Evolutionary conservation across 35 echinoderm and acorn worm species (phyloP), one percentile per base, ranked within the genome.

Genomic region (Acanthaster planci): DNA sequence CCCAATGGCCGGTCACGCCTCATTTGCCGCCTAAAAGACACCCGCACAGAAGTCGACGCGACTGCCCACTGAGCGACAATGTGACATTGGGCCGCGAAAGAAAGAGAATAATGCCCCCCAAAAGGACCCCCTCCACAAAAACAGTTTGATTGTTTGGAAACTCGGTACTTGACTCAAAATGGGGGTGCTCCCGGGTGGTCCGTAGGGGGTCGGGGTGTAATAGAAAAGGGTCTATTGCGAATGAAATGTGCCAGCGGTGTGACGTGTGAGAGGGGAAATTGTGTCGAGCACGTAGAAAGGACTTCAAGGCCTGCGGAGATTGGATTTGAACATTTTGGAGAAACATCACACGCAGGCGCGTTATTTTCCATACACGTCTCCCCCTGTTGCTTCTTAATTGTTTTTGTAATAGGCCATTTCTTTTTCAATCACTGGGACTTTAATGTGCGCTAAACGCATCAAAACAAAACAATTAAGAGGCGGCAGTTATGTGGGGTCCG

Each of bases 401-500:
- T 72, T 72, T 72, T 72, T 34, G 26, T 72, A 7, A 31, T 31
- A 10, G 64, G 64, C 34, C 64, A 31, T 1, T 23, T 72, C 10
- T 59, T 67, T 72, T 72, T 26, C 23, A 72, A 72, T 30, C 64
- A 34, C n/a, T 72, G 22, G n/a, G 29, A 34, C 22, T 72, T 72
- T 72, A 72, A 72, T 35, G 64, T 10, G 23, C 23, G 19, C 5
- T 72, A 35, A 16, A 72, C 23, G 64, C 18, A 35, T 19, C 64
- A 21, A 72, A 72, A 72, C 64, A 72, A 72, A 72, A 72, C 64
- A 72, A 72, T 72, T 72, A 72, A 72, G 23, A 34, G 64, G 64
- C 22, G 34, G 30, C 26, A 7, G 42, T 12, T 4, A 47, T 4
- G 12, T 47, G 4, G 4, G 42, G 42, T 12, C 42, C 42, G 4